Percentiles rank a stretch among this genome's conserved stretches.
phyloP scores from a whole-genome alignment of 2,797 vertebrate species.

The Eupleurogrammus muticus region DNA sequence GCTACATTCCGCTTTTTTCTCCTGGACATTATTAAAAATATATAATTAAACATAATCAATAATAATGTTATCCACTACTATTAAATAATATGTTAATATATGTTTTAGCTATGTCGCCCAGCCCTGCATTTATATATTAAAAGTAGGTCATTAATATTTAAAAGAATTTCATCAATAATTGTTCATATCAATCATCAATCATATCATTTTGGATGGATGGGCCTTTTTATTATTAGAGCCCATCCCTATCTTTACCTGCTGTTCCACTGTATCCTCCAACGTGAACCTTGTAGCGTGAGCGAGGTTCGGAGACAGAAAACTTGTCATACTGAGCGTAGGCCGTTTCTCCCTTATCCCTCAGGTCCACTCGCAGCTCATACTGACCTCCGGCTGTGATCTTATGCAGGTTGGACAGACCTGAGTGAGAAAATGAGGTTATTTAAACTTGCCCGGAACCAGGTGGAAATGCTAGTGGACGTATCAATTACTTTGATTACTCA shows the following conservation, averaged over 20 bases:
- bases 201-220: too few species aligned
- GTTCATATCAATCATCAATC: too few species aligned
- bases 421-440: constrained; percentile 10
- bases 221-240: too few species aligned
- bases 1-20: too few species aligned
- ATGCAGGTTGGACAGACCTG: constrained; percentile 94
- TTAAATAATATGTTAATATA: too few species aligned
- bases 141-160: too few species aligned
- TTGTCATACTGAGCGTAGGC: constrained; percentile 93
- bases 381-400: constrained; percentile 93
- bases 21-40: too few species aligned
- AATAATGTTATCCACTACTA: too few species aligned
- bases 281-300: constrained; percentile 90
- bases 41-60: too few species aligned
- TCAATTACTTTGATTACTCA: background rate
- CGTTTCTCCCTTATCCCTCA: constrained; percentile 88
- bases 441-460: background rate
- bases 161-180: too few species aligned
- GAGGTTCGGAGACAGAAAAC: constrained; percentile 90
- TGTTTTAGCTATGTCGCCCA: too few species aligned
- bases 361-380: constrained; percentile 95
- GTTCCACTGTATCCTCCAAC: constrained; percentile 95
- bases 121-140: too few species aligned
- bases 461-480: background rate
- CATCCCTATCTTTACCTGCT: constrained; percentile 83